Evolutionary conservation across 2,888 invertebrate genomes (phyloP).

Genomic region (Nezara viridula): DNA sequence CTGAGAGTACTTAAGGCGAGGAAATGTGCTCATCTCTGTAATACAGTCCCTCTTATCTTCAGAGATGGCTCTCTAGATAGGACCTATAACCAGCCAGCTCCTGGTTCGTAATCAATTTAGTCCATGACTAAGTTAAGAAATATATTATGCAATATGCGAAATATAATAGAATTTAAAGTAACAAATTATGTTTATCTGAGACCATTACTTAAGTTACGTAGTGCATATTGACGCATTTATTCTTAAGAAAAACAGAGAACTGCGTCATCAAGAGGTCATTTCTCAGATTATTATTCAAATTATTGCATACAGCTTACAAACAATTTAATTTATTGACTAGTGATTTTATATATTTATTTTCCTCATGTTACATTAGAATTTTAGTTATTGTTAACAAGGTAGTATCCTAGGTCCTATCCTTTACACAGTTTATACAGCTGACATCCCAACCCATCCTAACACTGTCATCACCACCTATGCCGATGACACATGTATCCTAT

Average conservation of each 20-base stretch:
- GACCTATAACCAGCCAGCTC: not conserved
- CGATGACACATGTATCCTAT: no score
- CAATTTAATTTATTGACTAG: no score
- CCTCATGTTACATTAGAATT: no score
- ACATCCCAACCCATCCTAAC: no score
- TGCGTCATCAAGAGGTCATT: not conserved
- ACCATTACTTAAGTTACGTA: not conserved
- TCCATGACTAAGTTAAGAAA: not conserved
- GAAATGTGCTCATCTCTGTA: not conserved
- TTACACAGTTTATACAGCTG: no score
- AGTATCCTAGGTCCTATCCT: no score
- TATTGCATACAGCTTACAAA: no score
- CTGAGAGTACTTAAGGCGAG: not conserved
- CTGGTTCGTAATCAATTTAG: not conserved
- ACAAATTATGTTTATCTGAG: no score
- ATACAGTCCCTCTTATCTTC: not conserved
- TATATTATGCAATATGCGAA: not conserved
- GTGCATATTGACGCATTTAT: not conserved
- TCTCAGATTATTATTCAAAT: not conserved
- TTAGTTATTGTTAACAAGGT: no score
- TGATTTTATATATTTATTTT: no score
- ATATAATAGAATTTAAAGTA: not conserved
- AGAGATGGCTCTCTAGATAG: not conserved
- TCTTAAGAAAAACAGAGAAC: not conserved
- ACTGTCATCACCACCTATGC: no score